Evolutionary conservation across 2,113 vertebrate genomes (phyloP).

Genomic region (Tursiops truncatus): DNA sequence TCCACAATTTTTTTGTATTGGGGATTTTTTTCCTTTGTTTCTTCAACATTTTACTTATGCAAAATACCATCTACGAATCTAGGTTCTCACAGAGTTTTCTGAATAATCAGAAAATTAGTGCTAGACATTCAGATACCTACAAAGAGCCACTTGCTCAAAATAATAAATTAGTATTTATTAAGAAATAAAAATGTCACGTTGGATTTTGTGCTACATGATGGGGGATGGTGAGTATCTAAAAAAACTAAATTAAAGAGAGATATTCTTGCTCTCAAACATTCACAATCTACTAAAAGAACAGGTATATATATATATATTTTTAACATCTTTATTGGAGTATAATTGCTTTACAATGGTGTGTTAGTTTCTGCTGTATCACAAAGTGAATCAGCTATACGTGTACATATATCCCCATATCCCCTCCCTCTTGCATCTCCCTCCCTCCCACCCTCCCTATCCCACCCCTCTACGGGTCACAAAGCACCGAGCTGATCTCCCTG

Average conservation of each 20-base stretch:
- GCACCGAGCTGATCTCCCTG: no score
- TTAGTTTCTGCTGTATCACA: no score
- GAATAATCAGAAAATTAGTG: background rate
- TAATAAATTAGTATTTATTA: background rate
- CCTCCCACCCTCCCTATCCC: no score
- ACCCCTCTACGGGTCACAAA: no score
- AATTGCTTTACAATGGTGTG: no score
- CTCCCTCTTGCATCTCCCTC: no score
- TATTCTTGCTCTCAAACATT: background rate
- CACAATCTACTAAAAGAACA: background rate
- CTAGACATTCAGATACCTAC: background rate
- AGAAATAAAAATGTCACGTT: constrained; percentile 37
- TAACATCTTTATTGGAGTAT: no score
- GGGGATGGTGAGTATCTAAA: background rate
- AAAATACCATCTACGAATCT: background rate
- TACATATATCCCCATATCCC: no score
- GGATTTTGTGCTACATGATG: background rate
- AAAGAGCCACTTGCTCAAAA: background rate
- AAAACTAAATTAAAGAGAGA: background rate
- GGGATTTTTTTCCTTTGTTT: constrained; percentile 70
- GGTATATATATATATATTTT: background rate
- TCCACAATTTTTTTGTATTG: constrained; percentile 60
- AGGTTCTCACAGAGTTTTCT: constrained; percentile 10
- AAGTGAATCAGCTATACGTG: no score
- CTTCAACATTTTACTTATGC: constrained; percentile 56